Conservation (phyloP, 1,140 invertebrate species). For the Batillaria attramentaria region DNA sequence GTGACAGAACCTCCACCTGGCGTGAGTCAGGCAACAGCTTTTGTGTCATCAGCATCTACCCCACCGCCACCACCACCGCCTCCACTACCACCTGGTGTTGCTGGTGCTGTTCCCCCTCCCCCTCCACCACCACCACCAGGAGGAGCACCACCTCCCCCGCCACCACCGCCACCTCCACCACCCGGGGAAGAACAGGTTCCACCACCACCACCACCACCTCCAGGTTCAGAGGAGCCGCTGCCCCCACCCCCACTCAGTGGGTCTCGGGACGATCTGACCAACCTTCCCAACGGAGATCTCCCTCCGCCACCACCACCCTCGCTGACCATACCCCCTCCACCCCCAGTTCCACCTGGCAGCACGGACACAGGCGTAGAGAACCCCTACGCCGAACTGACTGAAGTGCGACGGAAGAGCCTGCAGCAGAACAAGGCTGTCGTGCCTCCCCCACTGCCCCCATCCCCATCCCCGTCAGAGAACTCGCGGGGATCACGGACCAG, state of each 20-base stretch:
- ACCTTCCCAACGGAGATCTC: conserved; percentile 13
- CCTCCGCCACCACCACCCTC: conserved; percentile 38
- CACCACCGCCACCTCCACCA: conserved; percentile 24
- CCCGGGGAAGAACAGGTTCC: conserved; percentile 17
- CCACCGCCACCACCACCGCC: conserved; percentile 33
- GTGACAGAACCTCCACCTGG: conserved; percentile 17
- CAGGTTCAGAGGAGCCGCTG: conserved; percentile 1
- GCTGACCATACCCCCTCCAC: conserved; percentile 26
- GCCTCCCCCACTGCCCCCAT: conserved; percentile 31
- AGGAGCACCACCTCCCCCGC: conserved; percentile 36
- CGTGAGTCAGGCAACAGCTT: conserved; percentile 36
- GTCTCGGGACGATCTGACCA: conserved; percentile 27
- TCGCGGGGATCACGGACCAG: conserved; percentile 34
- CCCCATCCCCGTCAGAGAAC: conserved; percentile 37
- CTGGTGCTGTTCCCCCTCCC: conserved; percentile 34
- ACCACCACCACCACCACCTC: conserved; percentile 31
- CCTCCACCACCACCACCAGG: conserved; percentile 39
- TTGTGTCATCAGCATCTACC: conserved; percentile 40
- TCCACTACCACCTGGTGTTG: conserved; percentile 24
- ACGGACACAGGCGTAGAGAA: conserved; percentile 39
- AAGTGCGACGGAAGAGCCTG: conserved; percentile 26
- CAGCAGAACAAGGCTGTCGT: conserved; percentile 26
- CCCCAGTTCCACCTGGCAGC: conserved; percentile 34
- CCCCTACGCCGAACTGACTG: conserved; percentile 39
- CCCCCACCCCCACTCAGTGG: conserved; percentile 36